phyloP scores from a whole-genome alignment of 1,140 invertebrate species.

The Pararge aegeria region DNA sequence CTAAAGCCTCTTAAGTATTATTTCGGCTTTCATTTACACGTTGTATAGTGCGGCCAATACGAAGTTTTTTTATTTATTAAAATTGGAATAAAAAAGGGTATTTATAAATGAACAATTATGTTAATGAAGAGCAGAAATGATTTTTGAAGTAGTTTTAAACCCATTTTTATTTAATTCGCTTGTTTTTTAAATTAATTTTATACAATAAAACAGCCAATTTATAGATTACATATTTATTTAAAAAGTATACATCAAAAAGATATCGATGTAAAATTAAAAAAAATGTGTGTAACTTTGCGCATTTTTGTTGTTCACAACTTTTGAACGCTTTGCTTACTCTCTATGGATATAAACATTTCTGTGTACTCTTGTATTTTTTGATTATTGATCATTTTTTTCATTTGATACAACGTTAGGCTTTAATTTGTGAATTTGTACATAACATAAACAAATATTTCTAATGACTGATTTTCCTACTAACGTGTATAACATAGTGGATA shows the following conservation, averaged over 20 bases:
- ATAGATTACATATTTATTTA: slow-evolving; percentile 67
- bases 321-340: slow-evolving; percentile 28
- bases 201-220: slow-evolving; percentile 32
- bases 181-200: neutral
- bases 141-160: too few relatives aligned
- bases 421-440: neutral
- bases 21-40: too few relatives aligned
- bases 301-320: slow-evolving; percentile 26
- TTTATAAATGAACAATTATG: too few relatives aligned
- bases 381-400: neutral
- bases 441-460: too few relatives aligned
- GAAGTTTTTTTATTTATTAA: too few relatives aligned
- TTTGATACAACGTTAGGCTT: neutral
- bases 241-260: slow-evolving; percentile 74
- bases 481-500: too few relatives aligned
- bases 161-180: too few relatives aligned
- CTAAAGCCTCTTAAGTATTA: too few relatives aligned
- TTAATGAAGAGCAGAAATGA: too few relatives aligned
- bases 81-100: too few relatives aligned
- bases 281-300: slow-evolving; percentile 41
- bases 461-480: too few relatives aligned
- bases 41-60: too few relatives aligned
- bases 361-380: slow-evolving; percentile 13
- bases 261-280: slow-evolving; percentile 77
- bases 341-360: slow-evolving; percentile 19